Percentiles rank a stretch among this genome's conserved stretches.
Conservation (phyloP, 2,113 vertebrate genomes). For the Etia nguti region DNA sequence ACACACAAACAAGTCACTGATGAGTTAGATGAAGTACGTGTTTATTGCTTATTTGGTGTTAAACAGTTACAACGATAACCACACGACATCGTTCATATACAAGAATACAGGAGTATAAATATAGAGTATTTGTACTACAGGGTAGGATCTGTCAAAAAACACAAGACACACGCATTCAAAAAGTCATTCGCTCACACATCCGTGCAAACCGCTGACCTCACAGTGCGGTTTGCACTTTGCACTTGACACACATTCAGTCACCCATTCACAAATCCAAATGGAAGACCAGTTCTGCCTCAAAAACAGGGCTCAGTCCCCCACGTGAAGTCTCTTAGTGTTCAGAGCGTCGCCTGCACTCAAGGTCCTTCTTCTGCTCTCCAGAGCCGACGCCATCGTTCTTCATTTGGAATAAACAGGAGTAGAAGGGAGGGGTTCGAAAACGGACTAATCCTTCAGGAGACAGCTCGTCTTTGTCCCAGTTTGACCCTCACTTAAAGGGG, state of each 20-base stretch:
- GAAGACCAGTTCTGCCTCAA: conserved; percentile 12
- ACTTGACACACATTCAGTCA: not conserved
- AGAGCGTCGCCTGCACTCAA: not conserved
- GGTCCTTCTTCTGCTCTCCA: not conserved
- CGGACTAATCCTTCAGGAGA: not conserved
- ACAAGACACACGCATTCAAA: not conserved
- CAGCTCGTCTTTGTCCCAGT: not conserved
- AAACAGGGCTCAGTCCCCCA: not conserved
- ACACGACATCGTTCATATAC: conserved; percentile 36
- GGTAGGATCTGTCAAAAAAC: conserved; percentile 22
- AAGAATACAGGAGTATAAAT: conserved; percentile 64
- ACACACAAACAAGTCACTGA: not conserved
- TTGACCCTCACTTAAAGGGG: not conserved
- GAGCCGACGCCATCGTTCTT: not conserved
- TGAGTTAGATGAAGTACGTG: conserved; percentile 5
- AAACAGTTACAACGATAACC: conserved; percentile 42
- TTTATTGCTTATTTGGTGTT: conserved; percentile 54
- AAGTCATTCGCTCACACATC: not conserved
- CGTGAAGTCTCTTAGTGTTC: conserved; percentile 13
- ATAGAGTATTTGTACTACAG: conserved; percentile 53
- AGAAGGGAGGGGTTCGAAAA: not conserved
- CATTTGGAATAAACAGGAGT: not conserved
- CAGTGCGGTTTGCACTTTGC: not conserved
- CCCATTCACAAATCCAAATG: conserved; percentile 18
- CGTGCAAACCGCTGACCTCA: not conserved